Percentiles rank a stretch among this genome's conserved stretches.
These are phyloP conservation scores for Allacma fusca DNA, from an alignment of 2,888 invertebrate genomes.

Conservation along the genomic window DNA sequence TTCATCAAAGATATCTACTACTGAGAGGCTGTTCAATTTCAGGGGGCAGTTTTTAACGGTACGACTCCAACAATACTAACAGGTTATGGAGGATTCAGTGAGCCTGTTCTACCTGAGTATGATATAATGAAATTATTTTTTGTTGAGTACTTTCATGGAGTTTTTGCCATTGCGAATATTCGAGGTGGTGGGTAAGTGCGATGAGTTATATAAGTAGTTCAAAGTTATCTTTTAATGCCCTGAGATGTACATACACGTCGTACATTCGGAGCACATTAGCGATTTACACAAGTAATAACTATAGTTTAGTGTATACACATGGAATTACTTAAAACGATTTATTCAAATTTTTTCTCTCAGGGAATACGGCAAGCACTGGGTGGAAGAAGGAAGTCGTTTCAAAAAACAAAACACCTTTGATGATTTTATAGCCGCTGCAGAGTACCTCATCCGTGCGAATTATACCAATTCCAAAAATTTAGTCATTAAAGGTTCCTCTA, in stretches of 20 bases:
- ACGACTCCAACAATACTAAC: slow-evolving; percentile 84
- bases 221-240: too few relatives aligned
- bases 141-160: slow-evolving; percentile 86
- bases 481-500: slow-evolving; percentile 16
- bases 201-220: background rate
- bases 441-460: slow-evolving; percentile 16
- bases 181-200: slow-evolving; percentile 88
- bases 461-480: slow-evolving; percentile 31
- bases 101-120: slow-evolving; percentile 79
- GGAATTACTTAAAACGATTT: too few relatives aligned
- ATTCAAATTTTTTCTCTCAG: too few relatives aligned
- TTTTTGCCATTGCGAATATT: slow-evolving; percentile 91
- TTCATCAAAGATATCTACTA: background rate
- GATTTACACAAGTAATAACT: too few relatives aligned
- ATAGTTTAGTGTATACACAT: too few relatives aligned
- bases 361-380: slow-evolving; percentile 29
- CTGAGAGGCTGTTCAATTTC: background rate
- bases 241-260: too few relatives aligned
- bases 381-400: background rate
- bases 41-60: slow-evolving; percentile 66
- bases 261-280: too few relatives aligned
- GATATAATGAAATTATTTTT: slow-evolving; percentile 74
- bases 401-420: slow-evolving; percentile 31
- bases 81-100: slow-evolving; percentile 93
- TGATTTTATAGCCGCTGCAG: slow-evolving; percentile 32